These are phyloP conservation scores for Cinara cedri DNA, from an alignment of 2,888 invertebrate genomes.

Conservation along the genomic window DNA sequence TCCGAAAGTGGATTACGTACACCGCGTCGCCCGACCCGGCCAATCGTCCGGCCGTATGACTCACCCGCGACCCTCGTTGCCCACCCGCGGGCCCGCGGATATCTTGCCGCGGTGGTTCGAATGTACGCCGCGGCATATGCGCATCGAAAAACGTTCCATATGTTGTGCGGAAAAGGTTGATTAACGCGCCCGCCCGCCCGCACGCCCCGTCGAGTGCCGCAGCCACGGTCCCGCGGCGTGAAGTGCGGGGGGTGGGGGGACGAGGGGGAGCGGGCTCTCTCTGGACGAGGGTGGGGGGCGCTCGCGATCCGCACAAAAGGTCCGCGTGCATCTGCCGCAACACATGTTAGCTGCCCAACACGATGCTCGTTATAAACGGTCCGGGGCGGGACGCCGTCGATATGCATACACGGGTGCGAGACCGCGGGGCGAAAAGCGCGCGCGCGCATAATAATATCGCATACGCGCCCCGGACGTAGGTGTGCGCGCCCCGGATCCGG, in stretches of 20 bases:
- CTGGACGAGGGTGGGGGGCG: not conserved
- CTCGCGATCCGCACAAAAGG: conserved; percentile 44
- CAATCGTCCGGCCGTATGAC: not conserved
- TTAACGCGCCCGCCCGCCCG: conserved; percentile 36
- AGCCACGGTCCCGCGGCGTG: not conserved
- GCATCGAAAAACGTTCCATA: conserved; percentile 53
- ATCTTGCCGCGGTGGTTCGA: not conserved
- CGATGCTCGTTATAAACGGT: conserved; percentile 51
- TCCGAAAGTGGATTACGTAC: conserved; percentile 7
- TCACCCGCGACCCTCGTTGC: not conserved
- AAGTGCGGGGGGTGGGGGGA: not conserved
- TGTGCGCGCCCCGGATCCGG: not conserved
- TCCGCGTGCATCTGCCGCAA: conserved; percentile 46
- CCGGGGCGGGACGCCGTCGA: not conserved
- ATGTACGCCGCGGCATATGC: conserved; percentile 51
- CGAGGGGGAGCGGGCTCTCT: not conserved
- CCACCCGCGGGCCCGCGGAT: not conserved
- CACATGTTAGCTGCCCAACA: conserved; percentile 57
- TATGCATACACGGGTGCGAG: not conserved
- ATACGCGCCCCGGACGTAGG: no score
- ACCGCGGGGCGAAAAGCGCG: not conserved
- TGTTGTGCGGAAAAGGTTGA: conserved; percentile 56
- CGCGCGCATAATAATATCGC: no score
- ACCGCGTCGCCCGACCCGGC: not conserved
- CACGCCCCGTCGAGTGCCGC: conserved; percentile 33